Conservation (phyloP, 2,113 vertebrate species). For the Melanostigma gelatinosum region DNA sequence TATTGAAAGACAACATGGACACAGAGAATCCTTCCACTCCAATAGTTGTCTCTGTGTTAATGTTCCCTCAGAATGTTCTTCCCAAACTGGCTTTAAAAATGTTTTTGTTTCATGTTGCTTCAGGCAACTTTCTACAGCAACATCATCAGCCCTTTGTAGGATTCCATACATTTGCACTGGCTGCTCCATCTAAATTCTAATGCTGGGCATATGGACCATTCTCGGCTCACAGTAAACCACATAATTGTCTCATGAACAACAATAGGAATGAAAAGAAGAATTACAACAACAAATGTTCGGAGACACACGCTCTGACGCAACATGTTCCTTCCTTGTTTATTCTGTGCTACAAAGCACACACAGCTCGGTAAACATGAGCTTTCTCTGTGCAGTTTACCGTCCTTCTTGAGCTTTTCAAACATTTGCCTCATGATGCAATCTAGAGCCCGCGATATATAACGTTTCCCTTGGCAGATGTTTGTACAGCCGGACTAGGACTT, state of each 20-base stretch:
- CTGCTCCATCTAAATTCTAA: neutral
- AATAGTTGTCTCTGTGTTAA: neutral
- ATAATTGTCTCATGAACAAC: conserved; percentile 8
- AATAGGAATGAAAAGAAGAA: conserved; percentile 21
- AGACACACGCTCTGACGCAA: neutral
- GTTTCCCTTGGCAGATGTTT: neutral
- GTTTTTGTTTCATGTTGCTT: neutral
- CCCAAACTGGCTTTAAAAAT: neutral
- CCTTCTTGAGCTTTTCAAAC: neutral
- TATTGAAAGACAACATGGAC: neutral
- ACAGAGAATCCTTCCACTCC: neutral
- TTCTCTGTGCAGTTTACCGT: neutral
- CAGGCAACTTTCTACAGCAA: conserved; percentile 12
- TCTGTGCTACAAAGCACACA: neutral
- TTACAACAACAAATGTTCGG: conserved; percentile 21
- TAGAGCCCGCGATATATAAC: neutral
- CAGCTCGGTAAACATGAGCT: neutral
- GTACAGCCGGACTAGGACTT: neutral
- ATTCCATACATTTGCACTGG: neutral
- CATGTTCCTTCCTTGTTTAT: neutral
- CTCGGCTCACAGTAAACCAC: neutral
- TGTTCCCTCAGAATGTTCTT: neutral
- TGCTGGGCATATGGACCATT: neutral
- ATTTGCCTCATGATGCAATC: neutral
- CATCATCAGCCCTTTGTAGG: conserved; percentile 9